Percentiles rank a stretch among this genome's conserved stretches.
These are phyloP conservation scores for Montipora efflorescens DNA, from an alignment of 64 coral and sea anemone species.

Conservation along the genomic window DNA sequence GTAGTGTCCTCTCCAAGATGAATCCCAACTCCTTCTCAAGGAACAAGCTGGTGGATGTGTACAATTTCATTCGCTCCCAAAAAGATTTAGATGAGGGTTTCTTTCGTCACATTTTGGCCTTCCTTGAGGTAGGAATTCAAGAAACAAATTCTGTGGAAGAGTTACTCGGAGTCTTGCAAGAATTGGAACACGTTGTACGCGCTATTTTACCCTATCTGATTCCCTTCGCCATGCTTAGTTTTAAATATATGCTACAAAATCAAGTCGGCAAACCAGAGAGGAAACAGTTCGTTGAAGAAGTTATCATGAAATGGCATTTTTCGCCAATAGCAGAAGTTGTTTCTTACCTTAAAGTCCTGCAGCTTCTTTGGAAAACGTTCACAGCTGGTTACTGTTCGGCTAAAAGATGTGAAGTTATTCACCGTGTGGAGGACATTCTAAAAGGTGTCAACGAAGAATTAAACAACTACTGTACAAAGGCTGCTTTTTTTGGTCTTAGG, in stretches of 20 bases:
- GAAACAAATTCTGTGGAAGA: background rate
- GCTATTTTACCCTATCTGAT: background rate
- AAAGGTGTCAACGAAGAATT: background rate
- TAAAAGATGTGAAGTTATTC: background rate
- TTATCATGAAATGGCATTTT: background rate
- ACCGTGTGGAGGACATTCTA: background rate
- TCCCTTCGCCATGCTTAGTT: background rate
- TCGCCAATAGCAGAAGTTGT: background rate
- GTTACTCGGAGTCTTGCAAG: background rate
- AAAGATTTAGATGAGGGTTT: background rate
- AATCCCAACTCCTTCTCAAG: background rate
- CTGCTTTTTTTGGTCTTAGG: background rate
- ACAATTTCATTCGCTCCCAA: background rate
- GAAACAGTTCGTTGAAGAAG: background rate
- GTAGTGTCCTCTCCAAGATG: background rate
- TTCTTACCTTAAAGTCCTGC: background rate
- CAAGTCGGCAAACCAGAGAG: background rate
- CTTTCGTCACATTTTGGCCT: background rate
- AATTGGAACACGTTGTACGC: background rate
- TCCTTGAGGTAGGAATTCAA: background rate
- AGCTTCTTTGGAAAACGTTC: slow-evolving; percentile 25
- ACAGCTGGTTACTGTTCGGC: too few relatives aligned
- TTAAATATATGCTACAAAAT: background rate
- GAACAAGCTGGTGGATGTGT: background rate
- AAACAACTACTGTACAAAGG: background rate